These are phyloP conservation scores for Meganola albula DNA, from an alignment of 2,888 invertebrate genomes.

Conservation along the genomic window DNA sequence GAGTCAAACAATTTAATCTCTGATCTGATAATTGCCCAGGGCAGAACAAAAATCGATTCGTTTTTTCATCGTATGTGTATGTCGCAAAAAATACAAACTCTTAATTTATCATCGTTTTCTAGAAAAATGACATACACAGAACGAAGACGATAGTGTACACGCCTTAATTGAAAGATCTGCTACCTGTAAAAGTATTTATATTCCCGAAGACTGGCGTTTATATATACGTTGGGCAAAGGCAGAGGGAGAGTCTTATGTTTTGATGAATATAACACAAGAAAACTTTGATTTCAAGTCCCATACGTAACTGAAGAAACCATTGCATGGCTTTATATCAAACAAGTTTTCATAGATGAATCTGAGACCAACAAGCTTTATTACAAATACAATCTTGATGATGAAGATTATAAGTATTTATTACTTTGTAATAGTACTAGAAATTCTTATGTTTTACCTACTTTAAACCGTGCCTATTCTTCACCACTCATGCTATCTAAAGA, in stretches of 20 bases:
- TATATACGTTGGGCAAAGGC: constrained; percentile 6
- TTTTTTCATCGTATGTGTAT: constrained; percentile 8
- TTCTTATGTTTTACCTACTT: neutral
- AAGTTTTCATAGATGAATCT: constrained; percentile 1
- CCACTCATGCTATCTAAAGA: neutral
- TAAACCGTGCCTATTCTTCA: constrained; percentile 3
- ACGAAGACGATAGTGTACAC: constrained; percentile 4
- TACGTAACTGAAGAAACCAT: constrained; percentile 1
- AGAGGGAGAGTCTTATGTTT: constrained; percentile 2
- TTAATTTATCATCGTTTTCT: constrained; percentile 6
- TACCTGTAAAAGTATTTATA: constrained; percentile 1
- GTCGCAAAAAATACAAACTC: constrained; percentile 5
- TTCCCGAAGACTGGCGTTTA: constrained; percentile 5
- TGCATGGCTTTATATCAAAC: constrained; percentile 2
- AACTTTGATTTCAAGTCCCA: constrained; percentile 2
- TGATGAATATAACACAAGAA: neutral
- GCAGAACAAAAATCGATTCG: constrained; percentile 5
- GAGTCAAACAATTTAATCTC: constrained; percentile 3
- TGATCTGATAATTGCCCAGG: constrained; percentile 9
- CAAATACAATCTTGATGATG: constrained; percentile 5
- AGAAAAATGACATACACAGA: constrained; percentile 8
- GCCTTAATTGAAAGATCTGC: constrained; percentile 1
- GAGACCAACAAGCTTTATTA: constrained; percentile 5
- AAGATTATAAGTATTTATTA: constrained; percentile 4
- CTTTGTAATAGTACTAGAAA: constrained; percentile 3